Conservation (phyloP, 1,140 invertebrate genomes). For the Hycleus phaleratus region DNA sequence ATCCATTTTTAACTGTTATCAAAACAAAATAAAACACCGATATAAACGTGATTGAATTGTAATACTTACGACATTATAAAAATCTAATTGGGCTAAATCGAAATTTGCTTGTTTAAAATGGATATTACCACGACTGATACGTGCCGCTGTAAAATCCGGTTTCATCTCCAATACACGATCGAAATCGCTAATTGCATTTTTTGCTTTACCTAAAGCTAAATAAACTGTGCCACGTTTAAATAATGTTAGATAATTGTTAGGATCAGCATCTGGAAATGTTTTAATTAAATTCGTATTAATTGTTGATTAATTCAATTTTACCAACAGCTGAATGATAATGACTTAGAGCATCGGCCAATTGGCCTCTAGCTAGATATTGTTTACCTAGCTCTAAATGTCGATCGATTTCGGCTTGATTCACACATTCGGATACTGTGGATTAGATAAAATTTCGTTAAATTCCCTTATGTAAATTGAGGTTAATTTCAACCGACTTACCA, state of each 20-base stretch:
- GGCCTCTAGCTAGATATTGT: constrained; percentile 81
- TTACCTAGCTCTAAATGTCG: constrained; percentile 90
- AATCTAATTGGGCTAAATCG: constrained; percentile 74
- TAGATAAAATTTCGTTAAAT: neutral
- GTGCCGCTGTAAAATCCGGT: constrained; percentile 86
- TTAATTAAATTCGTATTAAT: neutral
- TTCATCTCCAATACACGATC: constrained; percentile 88
- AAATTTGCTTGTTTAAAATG: constrained; percentile 85
- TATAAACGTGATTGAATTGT: neutral
- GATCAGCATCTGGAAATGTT: constrained; percentile 78
- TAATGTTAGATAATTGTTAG: constrained; percentile 91
- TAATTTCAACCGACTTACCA: constrained; percentile 21
- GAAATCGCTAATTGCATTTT: constrained; percentile 90
- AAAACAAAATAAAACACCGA: constrained; percentile 1
- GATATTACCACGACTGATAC: constrained; percentile 78
- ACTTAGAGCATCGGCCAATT: constrained; percentile 90
- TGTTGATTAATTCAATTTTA: constrained; percentile 41
- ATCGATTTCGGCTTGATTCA: constrained; percentile 71
- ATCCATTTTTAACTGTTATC: constrained; percentile 60
- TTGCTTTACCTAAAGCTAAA: constrained; percentile 91
- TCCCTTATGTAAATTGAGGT: constrained; percentile 6
- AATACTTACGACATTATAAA: constrained; percentile 71
- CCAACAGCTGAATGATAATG: constrained; percentile 98
- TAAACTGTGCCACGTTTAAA: constrained; percentile 94
- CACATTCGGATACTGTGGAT: constrained; percentile 50